Conservation (phyloP, 1,140 invertebrate genomes). For the Anastrepha ludens region DNA sequence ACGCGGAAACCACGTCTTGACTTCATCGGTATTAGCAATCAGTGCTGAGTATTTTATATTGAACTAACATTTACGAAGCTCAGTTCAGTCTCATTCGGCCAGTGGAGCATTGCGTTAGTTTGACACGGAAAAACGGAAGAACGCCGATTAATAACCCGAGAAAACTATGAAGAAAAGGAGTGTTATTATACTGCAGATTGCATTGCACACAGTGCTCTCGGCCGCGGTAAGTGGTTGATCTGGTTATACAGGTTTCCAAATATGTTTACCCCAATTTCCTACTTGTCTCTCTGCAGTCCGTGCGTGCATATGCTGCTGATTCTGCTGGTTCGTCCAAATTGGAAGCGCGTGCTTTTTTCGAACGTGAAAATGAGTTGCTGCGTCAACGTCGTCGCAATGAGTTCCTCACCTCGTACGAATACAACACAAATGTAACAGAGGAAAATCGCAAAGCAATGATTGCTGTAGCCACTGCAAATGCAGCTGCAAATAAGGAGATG, state of each 20-base stretch:
- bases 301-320: background rate
- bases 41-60: background rate
- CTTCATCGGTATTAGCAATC: background rate
- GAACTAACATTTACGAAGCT: slow-evolving; percentile 23
- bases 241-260: background rate
- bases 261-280: background rate
- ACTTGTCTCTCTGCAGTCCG: background rate
- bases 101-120: background rate
- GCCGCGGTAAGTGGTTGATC: slow-evolving; percentile 13
- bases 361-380: slow-evolving; percentile 63
- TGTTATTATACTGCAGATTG: background rate
- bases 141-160: background rate
- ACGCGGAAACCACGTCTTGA: background rate
- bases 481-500: slow-evolving; percentile 62
- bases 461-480: slow-evolving; percentile 63
- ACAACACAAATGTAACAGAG: slow-evolving; percentile 71
- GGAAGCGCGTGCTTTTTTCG: slow-evolving; percentile 64
- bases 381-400: slow-evolving; percentile 64
- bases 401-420: slow-evolving; percentile 61
- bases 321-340: background rate
- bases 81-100: background rate
- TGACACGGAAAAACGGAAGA: background rate
- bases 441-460: slow-evolving; percentile 66
- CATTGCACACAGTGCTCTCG: background rate
- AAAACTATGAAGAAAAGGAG: background rate